These are phyloP conservation scores for Bursaphelenchus mucronatus DNA, from an alignment of 1,140 invertebrate genomes.

Conservation along the genomic window DNA sequence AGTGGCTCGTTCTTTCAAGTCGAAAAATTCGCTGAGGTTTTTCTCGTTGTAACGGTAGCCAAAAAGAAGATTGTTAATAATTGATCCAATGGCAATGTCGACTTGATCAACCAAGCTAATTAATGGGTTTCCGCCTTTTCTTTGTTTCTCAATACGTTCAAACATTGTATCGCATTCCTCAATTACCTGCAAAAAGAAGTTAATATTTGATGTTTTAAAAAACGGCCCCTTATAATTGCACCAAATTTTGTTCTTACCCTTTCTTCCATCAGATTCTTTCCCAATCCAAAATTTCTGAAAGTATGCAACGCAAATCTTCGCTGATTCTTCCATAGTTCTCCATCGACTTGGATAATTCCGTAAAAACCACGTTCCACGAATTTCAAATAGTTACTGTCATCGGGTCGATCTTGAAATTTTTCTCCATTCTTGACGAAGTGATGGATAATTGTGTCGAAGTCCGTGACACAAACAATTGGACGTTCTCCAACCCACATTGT, in stretches of 20 bases:
- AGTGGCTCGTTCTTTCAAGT: too few relatives aligned
- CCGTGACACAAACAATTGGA: too few relatives aligned
- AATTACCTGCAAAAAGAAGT: slow-evolving; percentile 3
- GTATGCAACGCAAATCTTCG: background rate
- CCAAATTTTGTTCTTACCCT: slow-evolving; percentile 2
- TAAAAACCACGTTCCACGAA: too few relatives aligned
- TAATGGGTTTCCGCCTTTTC: background rate
- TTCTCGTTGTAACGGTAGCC: slow-evolving; percentile 13
- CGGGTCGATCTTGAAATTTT: too few relatives aligned
- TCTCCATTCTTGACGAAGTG: too few relatives aligned
- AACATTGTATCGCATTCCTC: slow-evolving; percentile 11
- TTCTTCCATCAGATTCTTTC: slow-evolving; percentile 4
- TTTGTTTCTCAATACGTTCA: background rate
- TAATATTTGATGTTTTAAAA: background rate
- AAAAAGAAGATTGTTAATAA: slow-evolving; percentile 7
- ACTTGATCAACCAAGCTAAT: background rate
- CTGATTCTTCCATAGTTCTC: background rate
- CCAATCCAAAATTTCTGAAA: slow-evolving; percentile 4
- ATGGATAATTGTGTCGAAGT: too few relatives aligned
- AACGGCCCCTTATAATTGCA: background rate
- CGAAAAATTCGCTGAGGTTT: too few relatives aligned
- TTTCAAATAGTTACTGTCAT: too few relatives aligned
- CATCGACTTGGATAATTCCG: background rate
- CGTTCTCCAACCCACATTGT: too few relatives aligned
- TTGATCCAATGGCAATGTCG: slow-evolving; percentile 1